Evolutionary conservation across 2,113 vertebrate species (phyloP), one percentile per base, ranked within the genome.

Genomic region (Turdus rufiventris): DNA sequence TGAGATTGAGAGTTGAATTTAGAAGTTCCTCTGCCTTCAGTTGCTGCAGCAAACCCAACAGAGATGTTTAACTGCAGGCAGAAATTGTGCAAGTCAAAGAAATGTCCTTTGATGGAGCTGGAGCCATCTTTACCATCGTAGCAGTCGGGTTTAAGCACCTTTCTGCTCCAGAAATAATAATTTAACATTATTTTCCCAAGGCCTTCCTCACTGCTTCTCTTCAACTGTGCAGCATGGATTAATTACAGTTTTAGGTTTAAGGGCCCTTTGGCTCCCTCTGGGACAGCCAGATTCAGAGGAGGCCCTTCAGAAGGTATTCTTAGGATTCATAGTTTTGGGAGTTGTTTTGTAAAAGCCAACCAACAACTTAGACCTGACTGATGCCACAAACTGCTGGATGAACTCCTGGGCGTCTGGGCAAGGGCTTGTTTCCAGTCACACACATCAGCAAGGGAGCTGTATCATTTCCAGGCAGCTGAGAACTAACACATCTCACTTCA

Each of bases 141-240:
- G 31, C 11, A 58, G 42, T 14, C 0, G 1, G 18, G 13, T 62
- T 86, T 60, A 60, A 43, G 38, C n/a, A 40, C 26, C 40, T 62
- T 61, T 73, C 70, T 82, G 14, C 14, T 43, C 51, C 38, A 43
- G 40, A 40, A 40, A 40, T 40, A 40, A 40, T 40, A 40, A 40
- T 28, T 29, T 40, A 6, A 54, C 0, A 0, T 25, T 16, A 12
- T 11, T 65, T 80, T 77, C 48, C 58, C 34, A 48, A 76, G n/a
- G 36, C 7, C n/a, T 24, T 16, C 16, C 51, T 75, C 24, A 11
- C 34, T 68, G 54, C 36, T 76, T 18, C 66, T 61, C 58, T 47
- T 23, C 42, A 58, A 2, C 33, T 26, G 9, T 1, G 2, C 1
- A 75, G 47, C 16, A 50, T 0, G 8, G 18, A 21, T 36, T 74